Percentiles rank a stretch among this genome's conserved stretches.
Evolutionary conservation across 2,797 vertebrate genomes (phyloP).

Genomic region (Sternarchorhynchus goeldii): DNA sequence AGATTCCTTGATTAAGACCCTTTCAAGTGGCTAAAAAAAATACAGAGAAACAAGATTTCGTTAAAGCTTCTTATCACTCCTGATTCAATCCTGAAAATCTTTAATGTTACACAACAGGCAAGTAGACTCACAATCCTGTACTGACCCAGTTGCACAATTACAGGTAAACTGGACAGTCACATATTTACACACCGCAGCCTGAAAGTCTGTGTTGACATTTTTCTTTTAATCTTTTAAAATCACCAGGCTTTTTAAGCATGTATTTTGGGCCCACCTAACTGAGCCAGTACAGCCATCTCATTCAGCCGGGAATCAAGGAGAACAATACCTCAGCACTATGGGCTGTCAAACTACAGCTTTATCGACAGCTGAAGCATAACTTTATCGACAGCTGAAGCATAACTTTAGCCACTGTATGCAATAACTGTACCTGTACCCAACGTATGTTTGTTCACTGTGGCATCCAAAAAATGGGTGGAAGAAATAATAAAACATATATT

Average conservation of each 20-base stretch:
- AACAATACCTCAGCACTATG: not conserved
- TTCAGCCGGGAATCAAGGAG: not conserved
- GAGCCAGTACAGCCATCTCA: conserved; percentile 16
- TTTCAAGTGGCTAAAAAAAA: too few relatives aligned
- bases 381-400: conserved; percentile 2
- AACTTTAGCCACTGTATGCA: not conserved
- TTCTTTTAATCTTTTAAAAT: conserved; percentile 37
- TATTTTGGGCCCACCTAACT: conserved; percentile 18
- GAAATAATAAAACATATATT: too few relatives aligned
- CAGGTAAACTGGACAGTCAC: conserved; percentile 2
- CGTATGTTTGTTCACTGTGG: too few relatives aligned
- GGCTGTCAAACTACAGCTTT: not conserved
- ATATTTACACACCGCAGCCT: not conserved
- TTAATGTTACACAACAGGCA: too few relatives aligned
- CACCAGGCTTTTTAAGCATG: conserved; percentile 10
- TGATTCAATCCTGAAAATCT: too few relatives aligned
- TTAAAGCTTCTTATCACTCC: too few relatives aligned
- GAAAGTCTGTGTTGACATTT: conserved; percentile 25
- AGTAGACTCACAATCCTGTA: not conserved
- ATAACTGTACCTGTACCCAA: too few relatives aligned
- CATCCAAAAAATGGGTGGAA: too few relatives aligned
- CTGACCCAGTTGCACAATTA: not conserved
- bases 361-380: conserved; percentile 7
- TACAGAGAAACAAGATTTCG: too few relatives aligned
- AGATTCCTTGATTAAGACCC: too few relatives aligned